phyloP scores from a whole-genome alignment of 2,113 vertebrate genomes.

The Neopipo cinnamomea region DNA sequence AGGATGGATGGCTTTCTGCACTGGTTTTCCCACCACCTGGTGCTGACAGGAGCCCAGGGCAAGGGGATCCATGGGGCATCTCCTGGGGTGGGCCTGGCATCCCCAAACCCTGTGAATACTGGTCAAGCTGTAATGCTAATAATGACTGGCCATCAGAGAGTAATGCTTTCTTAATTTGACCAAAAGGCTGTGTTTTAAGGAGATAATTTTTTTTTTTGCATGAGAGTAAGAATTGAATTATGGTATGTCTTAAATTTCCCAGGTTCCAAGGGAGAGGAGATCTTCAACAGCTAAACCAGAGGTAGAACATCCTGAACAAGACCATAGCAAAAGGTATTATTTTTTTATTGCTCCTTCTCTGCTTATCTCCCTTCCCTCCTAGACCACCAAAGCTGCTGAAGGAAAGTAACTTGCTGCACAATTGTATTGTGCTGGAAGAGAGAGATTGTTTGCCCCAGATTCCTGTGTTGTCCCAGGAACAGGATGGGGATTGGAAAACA shows the following conservation, averaged over 20 bases:
- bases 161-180: not conserved
- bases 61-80: fast-evolving
- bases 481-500: not conserved
- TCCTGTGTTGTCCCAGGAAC: not conserved
- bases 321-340: constrained; percentile 93
- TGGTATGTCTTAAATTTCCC: not conserved
- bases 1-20: not conserved
- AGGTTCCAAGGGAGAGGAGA: constrained; percentile 95
- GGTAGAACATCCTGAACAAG: constrained; percentile 86
- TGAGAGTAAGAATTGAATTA: not conserved
- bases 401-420: not conserved
- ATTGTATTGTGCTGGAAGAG: not conserved
- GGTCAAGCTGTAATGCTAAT: not conserved
- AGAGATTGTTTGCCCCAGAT: not conserved
- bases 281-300: constrained; percentile 88
- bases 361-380: not conserved
- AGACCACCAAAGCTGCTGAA: not conserved
- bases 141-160: not conserved
- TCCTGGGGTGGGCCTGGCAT: not conserved
- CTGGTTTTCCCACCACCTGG: not conserved
- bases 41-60: not conserved
- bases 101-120: fast-evolving
- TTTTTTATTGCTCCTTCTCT: not conserved
- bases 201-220: not conserved
- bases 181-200: not conserved